These are phyloP conservation scores for Fregetta grallaria DNA, from an alignment of 2,113 vertebrate genomes.

Conservation along the genomic window DNA sequence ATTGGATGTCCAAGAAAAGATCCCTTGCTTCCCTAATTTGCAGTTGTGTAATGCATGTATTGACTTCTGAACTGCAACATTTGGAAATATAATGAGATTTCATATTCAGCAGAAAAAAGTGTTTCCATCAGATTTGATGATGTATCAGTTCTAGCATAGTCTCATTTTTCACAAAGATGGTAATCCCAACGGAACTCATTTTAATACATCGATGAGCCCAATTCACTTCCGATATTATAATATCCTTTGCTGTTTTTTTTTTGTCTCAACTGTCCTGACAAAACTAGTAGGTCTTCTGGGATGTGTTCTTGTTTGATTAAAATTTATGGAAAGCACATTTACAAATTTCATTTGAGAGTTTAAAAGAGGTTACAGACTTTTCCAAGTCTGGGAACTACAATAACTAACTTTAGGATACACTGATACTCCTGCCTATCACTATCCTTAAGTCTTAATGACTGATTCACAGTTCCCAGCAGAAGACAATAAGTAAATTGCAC, in stretches of 20 bases:
- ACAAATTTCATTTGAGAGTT: not conserved
- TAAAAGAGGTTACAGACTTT: not conserved
- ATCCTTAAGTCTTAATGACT: not conserved
- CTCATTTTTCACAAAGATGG: not conserved
- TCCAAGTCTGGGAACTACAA: not conserved
- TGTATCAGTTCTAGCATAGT: not conserved
- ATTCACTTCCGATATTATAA: not conserved
- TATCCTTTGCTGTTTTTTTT: not conserved
- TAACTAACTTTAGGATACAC: not conserved
- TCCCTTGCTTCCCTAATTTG: not conserved
- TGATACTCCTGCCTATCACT: not conserved
- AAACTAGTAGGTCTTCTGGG: not conserved
- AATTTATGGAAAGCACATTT: not conserved
- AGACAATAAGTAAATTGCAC: not conserved
- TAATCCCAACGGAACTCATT: not conserved
- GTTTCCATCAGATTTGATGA: not conserved
- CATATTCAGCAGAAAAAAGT: not conserved
- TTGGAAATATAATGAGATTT: not conserved
- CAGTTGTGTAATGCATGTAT: not conserved
- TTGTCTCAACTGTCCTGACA: not conserved
- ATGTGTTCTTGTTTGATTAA: not conserved
- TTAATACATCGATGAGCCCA: not conserved
- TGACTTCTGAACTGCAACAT: not conserved
- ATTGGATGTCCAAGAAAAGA: not conserved
- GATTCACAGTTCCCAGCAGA: not conserved